Base-by-base conservation (phyloP, 1,140 invertebrate genomes). In the Arion vulgaris region DNA sequence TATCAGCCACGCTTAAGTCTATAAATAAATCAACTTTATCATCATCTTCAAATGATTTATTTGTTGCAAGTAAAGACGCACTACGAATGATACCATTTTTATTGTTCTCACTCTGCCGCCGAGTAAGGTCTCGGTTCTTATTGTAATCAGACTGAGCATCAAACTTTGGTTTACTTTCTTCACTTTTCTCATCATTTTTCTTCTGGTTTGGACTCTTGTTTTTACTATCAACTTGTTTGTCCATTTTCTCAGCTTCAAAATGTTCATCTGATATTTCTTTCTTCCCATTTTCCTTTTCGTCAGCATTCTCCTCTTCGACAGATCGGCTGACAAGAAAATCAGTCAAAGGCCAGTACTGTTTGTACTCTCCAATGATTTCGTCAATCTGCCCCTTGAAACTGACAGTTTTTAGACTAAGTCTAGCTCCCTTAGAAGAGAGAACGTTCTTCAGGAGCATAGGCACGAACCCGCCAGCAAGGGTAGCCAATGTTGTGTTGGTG, bases 321-420 rank as follows among this genome's bases (percentile, higher is more conserved):
- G 87, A 86, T 53, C 86, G 75, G 36, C 86, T 79, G 26, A 88
- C 68, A 34, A 88, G 49, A 15, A 91, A 72, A 74, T 91, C 90
- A 77, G 82, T 84, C 19, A 91, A 86, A 9, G 91, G 90, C 91
- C 91, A 92, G 77, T 87, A 87, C 85, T 92, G 91, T 81, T 88
- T 89, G 83, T 88, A 92, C 72, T 89, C 89, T 36, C 84, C 84
- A 53, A 91, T 89, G 76, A 91, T 90, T 83, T 92, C 91, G 75
- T 92, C 91, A 74, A 91, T 86, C 66, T 92, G 90, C 15, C 90
- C 91, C 79, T 91, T 90, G 80, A 91, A 92, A 77, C 89, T 91
- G 26, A 92, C 82, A 0, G 90, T 91, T 57, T 90, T 90, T n/a
- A 91, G 84, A 71, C 88, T 88, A 0, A 91, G 85, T 83, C 87